Conservation (phyloP, 1,140 invertebrate genomes). For the Belonocnema kinseyi region DNA sequence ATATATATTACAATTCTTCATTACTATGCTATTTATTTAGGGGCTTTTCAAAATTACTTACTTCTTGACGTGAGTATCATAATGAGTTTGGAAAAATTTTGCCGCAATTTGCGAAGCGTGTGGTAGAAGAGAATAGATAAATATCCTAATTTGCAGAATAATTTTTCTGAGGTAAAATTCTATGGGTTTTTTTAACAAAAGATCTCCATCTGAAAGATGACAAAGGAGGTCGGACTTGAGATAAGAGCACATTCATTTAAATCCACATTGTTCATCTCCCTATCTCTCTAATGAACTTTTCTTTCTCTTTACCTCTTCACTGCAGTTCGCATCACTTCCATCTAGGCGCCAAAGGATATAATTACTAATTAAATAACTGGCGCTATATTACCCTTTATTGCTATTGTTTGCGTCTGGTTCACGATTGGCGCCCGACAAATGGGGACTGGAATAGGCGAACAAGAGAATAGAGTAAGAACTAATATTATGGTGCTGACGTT, state of each 20-base stretch:
- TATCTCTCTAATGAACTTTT: conserved; percentile 21
- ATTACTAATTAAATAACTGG: conserved; percentile 39
- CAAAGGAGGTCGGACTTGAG: conserved; percentile 1
- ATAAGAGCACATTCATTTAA: background rate
- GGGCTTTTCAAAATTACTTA: background rate
- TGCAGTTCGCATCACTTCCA: background rate
- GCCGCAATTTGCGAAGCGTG: too few relatives aligned
- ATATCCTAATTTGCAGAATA: background rate
- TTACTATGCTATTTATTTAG: conserved; percentile 5
- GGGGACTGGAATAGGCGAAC: background rate
- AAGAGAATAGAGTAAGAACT: background rate
- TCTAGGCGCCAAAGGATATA: conserved; percentile 31
- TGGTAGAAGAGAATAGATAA: background rate
- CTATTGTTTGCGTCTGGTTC: conserved; percentile 35
- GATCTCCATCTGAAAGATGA: background rate
- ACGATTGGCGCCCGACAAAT: conserved; percentile 6
- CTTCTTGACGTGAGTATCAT: background rate
- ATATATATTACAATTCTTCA: conserved; percentile 17
- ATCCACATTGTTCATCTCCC: conserved; percentile 27
- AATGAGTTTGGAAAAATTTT: too few relatives aligned
- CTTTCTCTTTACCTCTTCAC: background rate
- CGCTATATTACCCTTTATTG: conserved; percentile 34
- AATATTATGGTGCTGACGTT: background rate
- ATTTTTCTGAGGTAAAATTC: background rate
- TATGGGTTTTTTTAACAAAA: background rate